A percentile compares a stretch with the other conserved stretches of the same genome.
Conservation (phyloP, 1,140 invertebrate genomes). For the Dinothrombium tinctorium region DNA sequence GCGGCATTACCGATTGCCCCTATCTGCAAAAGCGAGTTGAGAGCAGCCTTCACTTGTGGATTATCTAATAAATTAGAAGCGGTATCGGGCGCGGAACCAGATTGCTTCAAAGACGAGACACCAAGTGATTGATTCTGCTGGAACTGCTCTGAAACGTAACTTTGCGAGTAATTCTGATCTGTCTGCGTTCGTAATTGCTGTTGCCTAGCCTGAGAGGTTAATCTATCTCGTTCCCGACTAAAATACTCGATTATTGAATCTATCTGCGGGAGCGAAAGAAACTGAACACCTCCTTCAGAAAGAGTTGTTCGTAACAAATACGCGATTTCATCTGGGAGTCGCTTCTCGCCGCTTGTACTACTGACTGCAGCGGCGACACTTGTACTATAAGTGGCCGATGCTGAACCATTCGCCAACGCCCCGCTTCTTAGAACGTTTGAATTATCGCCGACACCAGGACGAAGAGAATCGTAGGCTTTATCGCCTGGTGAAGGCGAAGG, state of each 20-base stretch:
- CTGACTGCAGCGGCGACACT: background rate
- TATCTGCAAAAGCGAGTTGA: constrained; percentile 5
- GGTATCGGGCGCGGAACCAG: too few species aligned
- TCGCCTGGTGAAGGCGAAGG: too few species aligned
- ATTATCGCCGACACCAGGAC: too few species aligned
- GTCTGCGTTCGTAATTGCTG: background rate
- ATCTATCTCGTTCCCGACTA: background rate
- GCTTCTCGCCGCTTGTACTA: background rate
- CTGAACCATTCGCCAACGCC: too few species aligned
- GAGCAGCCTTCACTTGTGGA: constrained; percentile 8
- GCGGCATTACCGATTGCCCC: constrained; percentile 1
- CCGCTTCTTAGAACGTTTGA: too few species aligned
- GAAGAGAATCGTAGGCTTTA: too few species aligned
- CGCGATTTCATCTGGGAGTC: constrained; percentile 6
- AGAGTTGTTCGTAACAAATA: constrained; percentile 4
- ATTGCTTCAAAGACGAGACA: too few species aligned
- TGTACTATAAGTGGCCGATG: background rate
- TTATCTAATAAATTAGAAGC: constrained; percentile 5
- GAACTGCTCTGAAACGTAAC: background rate
- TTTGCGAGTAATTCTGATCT: background rate
- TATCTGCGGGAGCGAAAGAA: constrained; percentile 6
- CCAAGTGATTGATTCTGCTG: background rate
- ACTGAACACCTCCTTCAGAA: constrained; percentile 2
- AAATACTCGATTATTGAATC: constrained; percentile 7
- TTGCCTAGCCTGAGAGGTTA: background rate